A percentile compares a stretch with the other conserved stretches of the same genome.
Conservation (phyloP, 37 sponge, comb jelly and placozoan genomes). For the Sycon ciliatum region DNA sequence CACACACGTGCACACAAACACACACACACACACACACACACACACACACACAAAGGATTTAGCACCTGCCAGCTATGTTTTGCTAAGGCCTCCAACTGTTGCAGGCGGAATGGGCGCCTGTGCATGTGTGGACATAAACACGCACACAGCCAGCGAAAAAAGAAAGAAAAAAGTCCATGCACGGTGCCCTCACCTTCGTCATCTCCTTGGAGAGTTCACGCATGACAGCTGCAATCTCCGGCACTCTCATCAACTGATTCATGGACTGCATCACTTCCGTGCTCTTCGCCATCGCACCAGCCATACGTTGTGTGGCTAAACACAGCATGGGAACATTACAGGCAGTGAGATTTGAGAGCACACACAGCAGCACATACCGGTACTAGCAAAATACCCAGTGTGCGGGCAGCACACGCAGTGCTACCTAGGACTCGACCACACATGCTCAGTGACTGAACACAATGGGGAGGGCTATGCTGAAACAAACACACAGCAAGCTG, state of each 20-base stretch:
- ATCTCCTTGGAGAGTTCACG: slow-evolving; percentile 88
- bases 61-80: background rate
- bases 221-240: slow-evolving; percentile 81
- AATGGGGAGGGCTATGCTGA: too few relatives aligned
- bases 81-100: background rate
- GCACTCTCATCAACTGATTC: slow-evolving; percentile 67
- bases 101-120: background rate
- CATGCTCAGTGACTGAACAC: too few relatives aligned
- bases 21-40: too few relatives aligned
- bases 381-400: too few relatives aligned
- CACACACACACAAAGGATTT: too few relatives aligned
- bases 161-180: background rate
- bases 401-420: too few relatives aligned
- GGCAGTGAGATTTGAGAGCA: too few relatives aligned
- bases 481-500: too few relatives aligned
- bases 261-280: slow-evolving; percentile 96
- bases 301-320: slow-evolving; percentile 73
- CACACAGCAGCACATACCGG: too few relatives aligned
- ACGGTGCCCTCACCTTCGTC: slow-evolving; percentile 56
- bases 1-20: too few relatives aligned
- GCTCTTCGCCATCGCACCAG: slow-evolving; percentile 79
- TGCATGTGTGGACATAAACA: background rate
- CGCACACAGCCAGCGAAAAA: background rate
- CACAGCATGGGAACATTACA: too few relatives aligned
- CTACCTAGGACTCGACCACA: too few relatives aligned